Conservation (phyloP, 2,888 invertebrate genomes). For the Xylota segnis region DNA sequence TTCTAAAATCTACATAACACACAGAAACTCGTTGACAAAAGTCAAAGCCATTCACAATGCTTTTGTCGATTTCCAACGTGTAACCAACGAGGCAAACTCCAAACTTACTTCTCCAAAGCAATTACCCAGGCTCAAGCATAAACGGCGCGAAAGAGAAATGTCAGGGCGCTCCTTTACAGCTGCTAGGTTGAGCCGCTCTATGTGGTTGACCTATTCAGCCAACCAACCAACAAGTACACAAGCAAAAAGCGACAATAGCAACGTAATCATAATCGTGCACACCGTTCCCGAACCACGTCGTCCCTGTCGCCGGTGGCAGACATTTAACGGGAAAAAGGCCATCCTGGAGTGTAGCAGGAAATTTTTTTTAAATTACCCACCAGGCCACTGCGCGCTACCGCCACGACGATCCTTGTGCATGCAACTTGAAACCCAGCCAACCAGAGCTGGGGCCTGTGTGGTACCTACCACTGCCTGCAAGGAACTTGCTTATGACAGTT, state of each 20-base stretch:
- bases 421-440: conserved; percentile 44
- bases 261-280: conserved; percentile 65
- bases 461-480: conserved; percentile 31
- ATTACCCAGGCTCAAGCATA: conserved; percentile 39
- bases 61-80: conserved; percentile 6
- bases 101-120: conserved; percentile 39
- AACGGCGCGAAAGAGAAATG: conserved; percentile 50
- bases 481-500: conserved; percentile 75
- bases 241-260: conserved; percentile 60
- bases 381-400: conserved; percentile 13
- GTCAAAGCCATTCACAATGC: conserved; percentile 41
- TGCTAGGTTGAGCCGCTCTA: conserved; percentile 45
- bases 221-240: conserved; percentile 64
- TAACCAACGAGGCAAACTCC: conserved; percentile 54
- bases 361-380: conserved; percentile 69
- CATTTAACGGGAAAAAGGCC: conserved; percentile 35
- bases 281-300: conserved; percentile 19
- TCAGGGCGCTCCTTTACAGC: conserved; percentile 52
- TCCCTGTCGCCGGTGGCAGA: conserved; percentile 37
- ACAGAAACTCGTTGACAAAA: conserved; percentile 23
- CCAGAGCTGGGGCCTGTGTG: conserved; percentile 41
- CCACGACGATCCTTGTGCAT: conserved; percentile 35
- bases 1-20: not conserved
- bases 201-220: conserved; percentile 74
- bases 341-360: conserved; percentile 51